A percentile compares a stretch with the other conserved stretches of the same genome.
Evolutionary conservation across 2,113 vertebrate genomes (phyloP).

Genomic region (Elephantulus edwardii): DNA sequence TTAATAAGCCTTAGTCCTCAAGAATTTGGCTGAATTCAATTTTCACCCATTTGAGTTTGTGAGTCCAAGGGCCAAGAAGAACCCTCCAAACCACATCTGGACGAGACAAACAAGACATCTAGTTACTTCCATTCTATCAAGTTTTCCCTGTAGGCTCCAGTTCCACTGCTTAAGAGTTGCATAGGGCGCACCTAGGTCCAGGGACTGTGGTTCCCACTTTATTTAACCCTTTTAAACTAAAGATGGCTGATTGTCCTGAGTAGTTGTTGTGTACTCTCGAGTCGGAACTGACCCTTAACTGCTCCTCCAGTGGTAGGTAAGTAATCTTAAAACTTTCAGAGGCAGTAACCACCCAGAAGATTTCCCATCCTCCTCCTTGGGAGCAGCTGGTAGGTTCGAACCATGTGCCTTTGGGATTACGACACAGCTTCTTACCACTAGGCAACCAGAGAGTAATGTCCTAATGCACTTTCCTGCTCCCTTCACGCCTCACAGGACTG

Average conservation of each 20-base stretch:
- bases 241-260: background rate
- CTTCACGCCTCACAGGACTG: background rate
- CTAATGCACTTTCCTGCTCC: background rate
- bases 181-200: background rate
- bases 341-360: too few relatives aligned
- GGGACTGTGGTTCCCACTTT: background rate
- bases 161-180: background rate
- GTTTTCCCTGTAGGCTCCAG: background rate
- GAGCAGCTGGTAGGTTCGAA: too few relatives aligned
- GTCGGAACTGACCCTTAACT: too few relatives aligned
- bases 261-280: too few relatives aligned
- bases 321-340: too few relatives aligned
- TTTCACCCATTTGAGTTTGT: slow-evolving; percentile 30
- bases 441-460: background rate
- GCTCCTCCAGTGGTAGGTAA: too few relatives aligned
- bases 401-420: too few relatives aligned
- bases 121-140: background rate
- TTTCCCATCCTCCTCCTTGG: too few relatives aligned
- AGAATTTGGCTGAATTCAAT: slow-evolving; percentile 26
- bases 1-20: slow-evolving; percentile 31
- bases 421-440: too few relatives aligned
- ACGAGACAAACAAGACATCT: slow-evolving; percentile 25
- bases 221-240: background rate
- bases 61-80: slow-evolving; percentile 41
- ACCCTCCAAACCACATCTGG: background rate